phyloP scores from a whole-genome alignment of 2,797 vertebrate genomes.

The Chaenodraco wilsoni region DNA sequence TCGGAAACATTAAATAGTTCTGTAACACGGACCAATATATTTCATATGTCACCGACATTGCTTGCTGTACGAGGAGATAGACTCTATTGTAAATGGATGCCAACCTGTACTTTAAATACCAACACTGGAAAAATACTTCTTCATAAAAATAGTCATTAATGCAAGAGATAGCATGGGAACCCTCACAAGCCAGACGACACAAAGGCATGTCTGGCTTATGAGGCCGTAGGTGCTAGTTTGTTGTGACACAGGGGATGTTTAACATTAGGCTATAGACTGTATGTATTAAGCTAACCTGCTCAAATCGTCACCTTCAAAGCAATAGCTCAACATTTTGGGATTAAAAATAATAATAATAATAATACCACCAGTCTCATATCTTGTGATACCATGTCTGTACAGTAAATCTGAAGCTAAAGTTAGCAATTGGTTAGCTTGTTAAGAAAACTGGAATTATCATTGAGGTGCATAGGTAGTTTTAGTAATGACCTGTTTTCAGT shows the following conservation, averaged over 20 bases:
- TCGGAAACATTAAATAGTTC: slow-evolving; percentile 48
- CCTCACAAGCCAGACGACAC: slow-evolving; percentile 49
- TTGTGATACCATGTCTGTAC: not conserved
- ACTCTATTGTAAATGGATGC: slow-evolving; percentile 51
- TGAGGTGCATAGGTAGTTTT: not conserved
- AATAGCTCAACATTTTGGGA: slow-evolving; percentile 25
- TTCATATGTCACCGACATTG: slow-evolving; percentile 60
- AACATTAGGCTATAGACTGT: not conserved
- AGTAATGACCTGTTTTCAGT: not conserved
- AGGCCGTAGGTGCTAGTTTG: slow-evolving; percentile 53
- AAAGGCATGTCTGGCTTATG: slow-evolving; percentile 39
- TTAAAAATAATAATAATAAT: too few species aligned
- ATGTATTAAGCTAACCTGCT: slow-evolving; percentile 4
- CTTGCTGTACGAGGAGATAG: slow-evolving; percentile 61
- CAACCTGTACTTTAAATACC: slow-evolving; percentile 75
- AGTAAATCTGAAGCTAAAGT: not conserved
- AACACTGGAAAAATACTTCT: slow-evolving; percentile 82
- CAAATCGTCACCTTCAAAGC: slow-evolving; percentile 19
- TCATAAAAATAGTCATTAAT: slow-evolving; percentile 82
- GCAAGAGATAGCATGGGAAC: slow-evolving; percentile 53
- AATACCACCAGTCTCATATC: too few species aligned
- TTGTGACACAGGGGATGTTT: slow-evolving; percentile 37
- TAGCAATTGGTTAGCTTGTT: not conserved
- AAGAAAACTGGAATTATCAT: not conserved
- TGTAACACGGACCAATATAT: slow-evolving; percentile 69